A percentile compares a stretch with the other conserved stretches of the same genome.
phyloP scores from a whole-genome alignment of 1,140 invertebrate species.

The Whitmania pigra region DNA sequence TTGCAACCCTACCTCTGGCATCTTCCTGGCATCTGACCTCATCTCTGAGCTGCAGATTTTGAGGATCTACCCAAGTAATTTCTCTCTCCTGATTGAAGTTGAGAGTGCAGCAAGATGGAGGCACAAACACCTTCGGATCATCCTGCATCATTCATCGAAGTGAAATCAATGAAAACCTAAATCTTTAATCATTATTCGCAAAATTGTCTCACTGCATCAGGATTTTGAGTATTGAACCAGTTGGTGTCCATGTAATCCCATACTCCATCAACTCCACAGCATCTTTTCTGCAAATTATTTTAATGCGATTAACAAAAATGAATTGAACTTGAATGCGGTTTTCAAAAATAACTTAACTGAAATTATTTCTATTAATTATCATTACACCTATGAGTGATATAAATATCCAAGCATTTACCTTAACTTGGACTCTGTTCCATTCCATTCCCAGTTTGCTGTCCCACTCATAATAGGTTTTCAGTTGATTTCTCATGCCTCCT shows the following conservation, averaged over 20 bases:
- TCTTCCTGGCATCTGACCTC: slow-evolving; percentile 21
- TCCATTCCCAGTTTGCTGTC: slow-evolving; percentile 18
- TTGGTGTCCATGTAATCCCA: slow-evolving; percentile 22
- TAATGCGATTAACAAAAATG: no score
- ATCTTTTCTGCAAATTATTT: slow-evolving; percentile 14
- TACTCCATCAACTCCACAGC: slow-evolving; percentile 23
- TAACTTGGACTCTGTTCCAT: slow-evolving; percentile 26
- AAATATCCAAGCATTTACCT: not conserved
- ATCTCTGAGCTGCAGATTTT: slow-evolving; percentile 19
- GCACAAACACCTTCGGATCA: slow-evolving; percentile 14
- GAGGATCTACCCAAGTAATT: slow-evolving; percentile 20
- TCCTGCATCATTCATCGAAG: not conserved
- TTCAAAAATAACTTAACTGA: no score
- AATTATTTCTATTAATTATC: no score
- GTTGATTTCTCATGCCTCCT: slow-evolving; percentile 16
- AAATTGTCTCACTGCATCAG: slow-evolving; percentile 12
- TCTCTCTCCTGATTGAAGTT: slow-evolving; percentile 24
- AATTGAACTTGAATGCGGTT: no score
- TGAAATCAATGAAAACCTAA: not conserved
- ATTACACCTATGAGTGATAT: no score
- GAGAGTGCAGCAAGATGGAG: slow-evolving; percentile 19
- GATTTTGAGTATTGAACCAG: slow-evolving; percentile 15
- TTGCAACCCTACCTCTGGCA: slow-evolving; percentile 19
- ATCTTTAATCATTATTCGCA: not conserved
- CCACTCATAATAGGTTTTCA: slow-evolving; percentile 18